Evolutionary conservation across 2,797 vertebrate species (phyloP).

Genomic region (Enoplosus armatus): DNA sequence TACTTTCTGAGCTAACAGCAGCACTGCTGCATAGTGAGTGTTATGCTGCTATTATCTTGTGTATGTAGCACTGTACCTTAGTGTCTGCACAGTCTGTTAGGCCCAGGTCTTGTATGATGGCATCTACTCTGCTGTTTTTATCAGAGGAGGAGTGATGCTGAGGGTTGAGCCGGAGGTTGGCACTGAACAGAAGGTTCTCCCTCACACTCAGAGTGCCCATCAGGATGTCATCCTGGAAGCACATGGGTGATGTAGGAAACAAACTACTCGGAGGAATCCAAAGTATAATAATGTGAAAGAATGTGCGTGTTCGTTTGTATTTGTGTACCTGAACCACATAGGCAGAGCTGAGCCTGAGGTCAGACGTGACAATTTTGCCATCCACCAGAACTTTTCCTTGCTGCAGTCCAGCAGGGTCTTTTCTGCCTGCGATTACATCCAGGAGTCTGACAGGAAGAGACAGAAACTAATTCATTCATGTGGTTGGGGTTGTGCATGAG

Average conservation of each 20-base stretch:
- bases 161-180: constrained; percentile 81
- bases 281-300: neutral
- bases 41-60: neutral
- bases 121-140: constrained; percentile 75
- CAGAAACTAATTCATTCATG: neutral
- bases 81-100: constrained; percentile 82
- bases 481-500: neutral
- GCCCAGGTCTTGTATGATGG: constrained; percentile 82
- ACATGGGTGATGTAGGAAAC: neutral
- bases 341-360: constrained; percentile 83
- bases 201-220: constrained; percentile 86
- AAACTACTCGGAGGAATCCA: neutral
- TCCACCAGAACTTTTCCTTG: constrained; percentile 81
- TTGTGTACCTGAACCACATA: constrained; percentile 86
- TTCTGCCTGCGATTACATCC: constrained; percentile 86
- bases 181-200: constrained; percentile 88
- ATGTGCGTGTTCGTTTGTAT: neutral
- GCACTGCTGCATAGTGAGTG: neutral
- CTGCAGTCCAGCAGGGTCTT: constrained; percentile 83
- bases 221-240: constrained; percentile 83
- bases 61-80: constrained; percentile 72
- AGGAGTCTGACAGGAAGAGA: constrained; percentile 75
- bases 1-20: neutral
- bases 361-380: constrained; percentile 76
- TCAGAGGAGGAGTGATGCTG: constrained; percentile 65